phyloP scores from a whole-genome alignment of 1,140 invertebrate genomes.

The Cotesia chilonis region DNA sequence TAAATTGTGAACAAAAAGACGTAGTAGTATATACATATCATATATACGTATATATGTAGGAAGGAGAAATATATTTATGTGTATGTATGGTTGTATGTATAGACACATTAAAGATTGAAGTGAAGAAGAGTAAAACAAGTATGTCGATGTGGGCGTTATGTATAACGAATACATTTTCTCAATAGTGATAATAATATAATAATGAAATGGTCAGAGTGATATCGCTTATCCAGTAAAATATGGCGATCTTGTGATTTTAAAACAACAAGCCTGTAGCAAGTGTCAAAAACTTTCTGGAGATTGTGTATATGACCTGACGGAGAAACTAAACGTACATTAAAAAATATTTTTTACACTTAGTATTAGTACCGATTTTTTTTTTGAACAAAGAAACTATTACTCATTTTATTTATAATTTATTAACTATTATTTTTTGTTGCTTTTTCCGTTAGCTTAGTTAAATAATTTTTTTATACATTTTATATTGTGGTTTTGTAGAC shows the following conservation, averaged over 20 bases:
- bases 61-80: neutral
- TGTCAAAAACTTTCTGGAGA: neutral
- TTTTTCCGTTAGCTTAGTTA: too few relatives aligned
- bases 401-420: too few relatives aligned
- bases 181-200: slow-evolving; percentile 53
- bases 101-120: neutral
- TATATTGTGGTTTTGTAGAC: neutral
- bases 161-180: slow-evolving; percentile 43
- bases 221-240: slow-evolving; percentile 48
- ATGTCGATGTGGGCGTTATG: slow-evolving; percentile 41
- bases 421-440: too few relatives aligned
- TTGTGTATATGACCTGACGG: too few relatives aligned
- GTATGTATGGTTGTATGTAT: neutral
- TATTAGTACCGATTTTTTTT: too few relatives aligned
- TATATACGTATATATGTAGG: neutral
- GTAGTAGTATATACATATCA: neutral
- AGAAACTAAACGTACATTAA: too few relatives aligned
- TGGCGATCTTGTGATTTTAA: slow-evolving; percentile 51
- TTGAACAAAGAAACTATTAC: too few relatives aligned
- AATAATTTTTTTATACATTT: slow-evolving; percentile 27
- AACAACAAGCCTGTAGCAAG: slow-evolving; percentile 23
- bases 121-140: slow-evolving; percentile 23
- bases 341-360: too few relatives aligned
- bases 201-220: slow-evolving; percentile 41
- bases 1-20: neutral